phyloP scores from a whole-genome alignment of 2,113 vertebrate species.

The Campylorhamphus procurvoides region DNA sequence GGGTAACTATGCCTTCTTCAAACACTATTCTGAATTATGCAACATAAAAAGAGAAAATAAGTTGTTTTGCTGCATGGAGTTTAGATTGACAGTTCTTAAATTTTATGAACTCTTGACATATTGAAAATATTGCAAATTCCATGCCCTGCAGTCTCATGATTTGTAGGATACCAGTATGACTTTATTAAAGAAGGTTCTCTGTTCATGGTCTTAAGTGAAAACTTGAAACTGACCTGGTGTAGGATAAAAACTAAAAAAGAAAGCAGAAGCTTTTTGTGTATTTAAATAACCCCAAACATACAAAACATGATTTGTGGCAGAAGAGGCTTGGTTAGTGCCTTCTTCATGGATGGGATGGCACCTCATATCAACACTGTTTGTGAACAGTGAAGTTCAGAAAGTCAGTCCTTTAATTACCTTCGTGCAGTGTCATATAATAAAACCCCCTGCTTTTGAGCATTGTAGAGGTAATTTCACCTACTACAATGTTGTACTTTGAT shows the following conservation, averaged over 20 bases:
- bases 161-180: neutral
- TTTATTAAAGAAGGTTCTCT: neutral
- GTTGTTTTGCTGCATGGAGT: neutral
- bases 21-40: neutral
- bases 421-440: neutral
- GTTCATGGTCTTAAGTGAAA: neutral
- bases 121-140: neutral
- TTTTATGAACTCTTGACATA: neutral
- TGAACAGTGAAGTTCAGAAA: neutral
- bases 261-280: neutral
- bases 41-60: neutral
- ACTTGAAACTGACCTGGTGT: neutral
- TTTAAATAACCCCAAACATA: neutral
- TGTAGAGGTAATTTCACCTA: neutral
- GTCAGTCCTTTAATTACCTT: neutral
- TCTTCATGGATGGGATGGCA: neutral
- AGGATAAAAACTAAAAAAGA: neutral
- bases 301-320: neutral
- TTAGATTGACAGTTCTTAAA: neutral
- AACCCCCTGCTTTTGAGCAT: fast-evolving
- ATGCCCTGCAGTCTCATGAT: neutral
- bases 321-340: neutral
- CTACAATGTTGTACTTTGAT: fast-evolving
- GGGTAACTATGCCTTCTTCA: neutral
- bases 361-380: neutral